Conservation (phyloP, 37 sponge, comb jelly and placozoan genomes). For the Cladorhizidae sp. region DNA sequence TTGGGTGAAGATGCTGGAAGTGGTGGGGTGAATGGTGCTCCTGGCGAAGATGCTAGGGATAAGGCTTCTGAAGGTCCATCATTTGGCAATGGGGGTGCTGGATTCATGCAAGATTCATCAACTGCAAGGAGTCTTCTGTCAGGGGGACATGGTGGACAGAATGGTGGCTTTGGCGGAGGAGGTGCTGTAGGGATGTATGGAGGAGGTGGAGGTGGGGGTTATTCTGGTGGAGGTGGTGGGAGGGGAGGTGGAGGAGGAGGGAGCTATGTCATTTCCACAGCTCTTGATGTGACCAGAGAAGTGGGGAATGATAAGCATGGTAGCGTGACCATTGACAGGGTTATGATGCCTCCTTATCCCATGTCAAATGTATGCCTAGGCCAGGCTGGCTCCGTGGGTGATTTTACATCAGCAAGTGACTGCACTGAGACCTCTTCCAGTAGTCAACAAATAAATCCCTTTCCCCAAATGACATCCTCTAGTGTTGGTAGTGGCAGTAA, state of each 20-base stretch:
- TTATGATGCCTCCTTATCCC: background rate
- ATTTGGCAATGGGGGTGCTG: constrained; percentile 79
- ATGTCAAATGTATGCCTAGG: background rate
- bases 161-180: constrained; percentile 81
- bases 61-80: constrained; percentile 17
- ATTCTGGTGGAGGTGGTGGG: constrained; percentile 73
- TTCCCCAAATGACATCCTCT: background rate
- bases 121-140: constrained; percentile 49
- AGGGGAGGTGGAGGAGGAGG: constrained; percentile 76
- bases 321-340: background rate
- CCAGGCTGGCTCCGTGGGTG: background rate
- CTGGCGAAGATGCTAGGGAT: constrained; percentile 64
- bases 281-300: constrained; percentile 8
- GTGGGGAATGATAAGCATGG: constrained; percentile 52
- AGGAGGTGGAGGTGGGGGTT: constrained; percentile 75
- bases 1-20: constrained; percentile 30
- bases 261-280: constrained; percentile 57
- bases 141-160: constrained; percentile 65
- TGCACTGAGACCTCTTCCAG: background rate
- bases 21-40: constrained; percentile 56
- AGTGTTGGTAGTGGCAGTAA: background rate
- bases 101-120: constrained; percentile 45
- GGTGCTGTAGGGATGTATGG: constrained; percentile 69
- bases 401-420: background rate
- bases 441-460: background rate